Evolutionary conservation across 2,888 invertebrate genomes (phyloP).

Genomic region (Isotomurus palustris): DNA sequence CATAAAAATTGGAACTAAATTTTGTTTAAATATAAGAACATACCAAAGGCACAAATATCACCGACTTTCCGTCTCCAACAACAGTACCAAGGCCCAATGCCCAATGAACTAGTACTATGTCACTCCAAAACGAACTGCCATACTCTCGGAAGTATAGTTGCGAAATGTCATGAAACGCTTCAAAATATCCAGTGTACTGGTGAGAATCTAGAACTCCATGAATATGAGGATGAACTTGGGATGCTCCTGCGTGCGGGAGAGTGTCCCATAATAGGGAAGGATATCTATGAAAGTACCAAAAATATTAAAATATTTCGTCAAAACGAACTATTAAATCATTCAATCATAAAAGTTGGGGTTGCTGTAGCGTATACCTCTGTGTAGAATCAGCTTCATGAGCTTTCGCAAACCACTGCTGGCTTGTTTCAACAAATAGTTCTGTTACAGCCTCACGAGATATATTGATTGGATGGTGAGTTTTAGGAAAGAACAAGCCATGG

Average conservation of each 20-base stretch:
- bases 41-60: conserved; percentile 50
- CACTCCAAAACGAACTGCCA: conserved; percentile 49
- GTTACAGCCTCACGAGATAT: conserved; percentile 48
- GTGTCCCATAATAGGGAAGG: conserved; percentile 52
- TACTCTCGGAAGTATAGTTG: conserved; percentile 47
- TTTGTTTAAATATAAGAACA: conserved; percentile 9
- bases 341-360: conserved; percentile 8
- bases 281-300: conserved; percentile 43
- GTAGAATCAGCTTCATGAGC: conserved; percentile 46
- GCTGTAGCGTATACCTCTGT: conserved; percentile 31
- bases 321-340: background rate
- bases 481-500: conserved; percentile 51
- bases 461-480: conserved; percentile 50
- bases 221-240: conserved; percentile 53
- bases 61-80: conserved; percentile 47
- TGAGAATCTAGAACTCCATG: conserved; percentile 50
- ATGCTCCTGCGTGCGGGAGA: conserved; percentile 52
- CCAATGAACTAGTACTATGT: conserved; percentile 49
- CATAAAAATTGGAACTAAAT: background rate
- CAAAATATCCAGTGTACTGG: conserved; percentile 50
- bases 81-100: conserved; percentile 50
- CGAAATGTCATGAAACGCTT: conserved; percentile 49
- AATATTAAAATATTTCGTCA: conserved; percentile 6
- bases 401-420: conserved; percentile 49
- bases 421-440: conserved; percentile 49